Evolutionary conservation across 2,797 vertebrate genomes (phyloP).

Genomic region (Esox masquinongy): DNA sequence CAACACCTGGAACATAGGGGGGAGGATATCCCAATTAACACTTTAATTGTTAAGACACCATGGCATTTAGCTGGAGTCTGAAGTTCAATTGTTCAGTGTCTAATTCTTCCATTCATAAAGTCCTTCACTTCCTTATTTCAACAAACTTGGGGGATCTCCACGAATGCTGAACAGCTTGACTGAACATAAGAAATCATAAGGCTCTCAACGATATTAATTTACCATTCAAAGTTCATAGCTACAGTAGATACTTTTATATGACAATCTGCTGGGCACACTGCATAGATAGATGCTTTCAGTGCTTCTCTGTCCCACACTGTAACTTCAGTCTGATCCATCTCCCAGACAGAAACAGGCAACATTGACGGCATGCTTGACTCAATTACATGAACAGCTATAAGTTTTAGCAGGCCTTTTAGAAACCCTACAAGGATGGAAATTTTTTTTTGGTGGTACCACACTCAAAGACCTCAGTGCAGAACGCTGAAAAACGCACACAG

Average conservation of each 20-base stretch:
- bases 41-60: background rate
- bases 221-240: background rate
- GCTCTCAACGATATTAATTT: background rate
- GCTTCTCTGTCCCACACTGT: constrained; percentile 4
- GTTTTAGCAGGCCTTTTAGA: background rate
- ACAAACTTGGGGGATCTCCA: background rate
- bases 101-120: background rate
- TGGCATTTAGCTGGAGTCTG: background rate
- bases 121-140: background rate
- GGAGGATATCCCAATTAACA: background rate
- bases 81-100: background rate
- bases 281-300: background rate
- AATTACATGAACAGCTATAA: background rate
- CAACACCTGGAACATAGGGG: background rate
- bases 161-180: background rate
- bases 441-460: background rate
- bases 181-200: background rate
- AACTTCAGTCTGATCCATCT: background rate
- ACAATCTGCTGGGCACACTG: background rate
- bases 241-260: background rate
- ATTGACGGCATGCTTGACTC: background rate
- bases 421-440: background rate
- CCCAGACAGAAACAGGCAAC: background rate
- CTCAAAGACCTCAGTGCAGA: constrained; percentile 3
- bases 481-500: background rate